Base-by-base conservation (phyloP, 2,888 invertebrate species). In the Spodoptera picta region DNA sequence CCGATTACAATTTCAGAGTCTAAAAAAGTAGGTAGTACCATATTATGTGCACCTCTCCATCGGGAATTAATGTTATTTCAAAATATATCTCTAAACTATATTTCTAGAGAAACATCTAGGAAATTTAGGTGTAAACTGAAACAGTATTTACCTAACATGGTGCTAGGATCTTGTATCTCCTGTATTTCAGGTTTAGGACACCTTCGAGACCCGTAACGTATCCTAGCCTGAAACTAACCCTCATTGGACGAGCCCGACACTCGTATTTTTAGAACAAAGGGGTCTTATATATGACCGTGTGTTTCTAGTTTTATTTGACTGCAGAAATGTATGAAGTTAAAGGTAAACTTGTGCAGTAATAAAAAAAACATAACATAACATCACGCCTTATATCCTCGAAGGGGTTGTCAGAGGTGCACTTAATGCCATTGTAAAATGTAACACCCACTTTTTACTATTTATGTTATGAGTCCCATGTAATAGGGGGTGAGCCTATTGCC, bases 151-250 rank as follows among this genome's bases (percentile, higher is more conserved):
- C 64, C 56, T 74, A 65, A 55, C 67, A 59, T 60, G 59, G 61
- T 63, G 47, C 56, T 19, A n/a, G 57, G 45, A 62, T 68, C 49
- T 54, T 60, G 68, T 50, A 62, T 65, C 75, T 73, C 50, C 49
- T 60, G 41, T 60, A 75, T 77, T 75, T 72, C 50, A 75, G 64
- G 48, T 78, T 77, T 78, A 77, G 55, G 65, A 48, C 14, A 43
- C 76, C 76, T 75, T 42, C 1, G 76, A 77, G 76, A 77, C 78
- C 66, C n/a, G 54, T 70, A 54, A 66, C 72, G 45, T 54, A 65
- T 67, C 54, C 75, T 72, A 69, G 61, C 44, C 48, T 48, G 36
- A 57, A 58, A 53, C 53, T 61, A 64, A 67, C 51, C 56, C 45
- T 45, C 76, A 78, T 76, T 75, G 78, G 67, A 50, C 55, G 60